phyloP scores from a whole-genome alignment of 2,888 invertebrate species.

The Macroteleia sp. region DNA sequence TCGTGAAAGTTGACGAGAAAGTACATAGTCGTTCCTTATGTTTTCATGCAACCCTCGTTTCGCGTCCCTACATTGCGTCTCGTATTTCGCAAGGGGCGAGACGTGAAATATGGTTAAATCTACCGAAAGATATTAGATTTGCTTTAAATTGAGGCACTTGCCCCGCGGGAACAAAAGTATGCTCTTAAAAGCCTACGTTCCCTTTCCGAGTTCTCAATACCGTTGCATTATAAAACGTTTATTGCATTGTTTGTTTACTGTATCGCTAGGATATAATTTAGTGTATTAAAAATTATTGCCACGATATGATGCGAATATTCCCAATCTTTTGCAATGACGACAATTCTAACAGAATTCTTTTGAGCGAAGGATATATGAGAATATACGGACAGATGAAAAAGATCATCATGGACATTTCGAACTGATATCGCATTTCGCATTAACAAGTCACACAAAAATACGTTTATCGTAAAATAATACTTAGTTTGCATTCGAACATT shows the following conservation, averaged over 20 bases:
- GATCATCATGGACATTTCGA: no score
- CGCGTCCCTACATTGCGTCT: conserved; percentile 17
- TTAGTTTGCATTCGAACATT: no score
- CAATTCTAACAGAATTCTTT: conserved; percentile 39
- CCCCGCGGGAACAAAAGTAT: conserved; percentile 39
- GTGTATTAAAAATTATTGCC: conserved; percentile 38
- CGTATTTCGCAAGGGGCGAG: conserved; percentile 56
- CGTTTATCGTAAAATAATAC: no score
- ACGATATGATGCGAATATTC: conserved; percentile 25
- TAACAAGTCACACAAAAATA: no score
- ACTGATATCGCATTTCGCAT: no score
- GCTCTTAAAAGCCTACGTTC: conserved; percentile 29
- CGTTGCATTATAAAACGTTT: conserved; percentile 43
- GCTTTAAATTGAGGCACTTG: conserved; percentile 68
- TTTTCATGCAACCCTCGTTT: conserved; percentile 37
- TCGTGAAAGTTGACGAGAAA: conserved; percentile 19
- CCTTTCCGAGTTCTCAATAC: conserved; percentile 1
- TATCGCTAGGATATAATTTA: conserved; percentile 6
- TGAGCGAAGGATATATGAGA: conserved; percentile 2
- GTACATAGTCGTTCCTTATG: conserved; percentile 12
- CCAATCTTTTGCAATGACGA: conserved; percentile 34
- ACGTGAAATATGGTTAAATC: conserved; percentile 72
- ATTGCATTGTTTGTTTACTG: conserved; percentile 36
- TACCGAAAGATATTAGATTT: conserved; percentile 74
- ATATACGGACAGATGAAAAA: no score